Base-by-base conservation (phyloP, 2,797 vertebrate genomes). In the Halcyon chelicuti region DNA sequence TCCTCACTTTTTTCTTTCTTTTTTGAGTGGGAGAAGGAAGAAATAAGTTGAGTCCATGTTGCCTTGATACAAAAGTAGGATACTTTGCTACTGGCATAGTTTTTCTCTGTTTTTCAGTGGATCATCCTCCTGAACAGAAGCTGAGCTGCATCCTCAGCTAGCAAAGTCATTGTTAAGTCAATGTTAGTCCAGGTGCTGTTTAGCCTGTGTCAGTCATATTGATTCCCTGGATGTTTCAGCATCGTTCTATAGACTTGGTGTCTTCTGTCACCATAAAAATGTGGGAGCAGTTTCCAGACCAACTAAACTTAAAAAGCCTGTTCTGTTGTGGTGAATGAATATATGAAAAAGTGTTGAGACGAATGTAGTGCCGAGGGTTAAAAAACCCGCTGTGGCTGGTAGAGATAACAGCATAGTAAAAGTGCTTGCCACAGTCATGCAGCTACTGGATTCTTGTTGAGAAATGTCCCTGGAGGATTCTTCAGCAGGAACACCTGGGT, bases 181-280 rank as follows among this genome's bases (percentile, higher is more conserved):
- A 33, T 65, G 23, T 85, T 40, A 57, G 47, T n/a, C 19, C 25
- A 58, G 35, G 44, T 44, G 16, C 5, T 67, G 5, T 33, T 67
- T 63, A 60, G 35, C 47, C 14, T 47, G 11, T 37, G 72, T 31
- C 33, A 55, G 13, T 65, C 23, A 3, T 28, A 3, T 2, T 49
- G 7, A 10, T 60, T 74, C 46, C 18, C 20, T 74, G 62, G 12
- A 22, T 46, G 13, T 46, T 75, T 76, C 33, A 54, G 35, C 55
- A 44, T 73, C 1, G 0, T 68, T 78, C 51, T 55, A 10, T 40
- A 35, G 63, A 31, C 31, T n/a, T 0, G 0, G 7, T 76, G 55
- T 73, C 66, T 3, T 2, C 61, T 77, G 12, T 65, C 31, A 29
- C 40, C 12, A 1, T 61, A 20, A 61, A 84, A 81, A 73, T 31